Conservation (phyloP, 1,140 invertebrate genomes). For the Mesaphorura yosii region DNA sequence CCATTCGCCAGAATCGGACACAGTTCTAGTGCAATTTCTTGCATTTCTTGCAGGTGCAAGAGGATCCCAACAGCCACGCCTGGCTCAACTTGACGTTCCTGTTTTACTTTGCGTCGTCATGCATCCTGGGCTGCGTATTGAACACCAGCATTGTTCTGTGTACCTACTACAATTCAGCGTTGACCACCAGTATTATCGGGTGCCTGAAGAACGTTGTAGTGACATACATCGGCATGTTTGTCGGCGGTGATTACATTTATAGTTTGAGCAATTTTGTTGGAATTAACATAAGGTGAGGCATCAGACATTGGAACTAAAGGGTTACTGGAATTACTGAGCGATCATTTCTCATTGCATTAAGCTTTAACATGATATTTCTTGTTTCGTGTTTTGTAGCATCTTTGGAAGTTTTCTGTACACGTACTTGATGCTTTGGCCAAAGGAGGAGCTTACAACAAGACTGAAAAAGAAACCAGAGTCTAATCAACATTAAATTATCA, state of each 20-base stretch:
- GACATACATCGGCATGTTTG: constrained; percentile 90
- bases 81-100: constrained; percentile 70
- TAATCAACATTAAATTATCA: no score
- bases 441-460: no score
- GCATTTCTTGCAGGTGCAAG: no score
- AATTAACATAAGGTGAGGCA: constrained; percentile 59
- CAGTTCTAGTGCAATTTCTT: no score
- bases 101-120: constrained; percentile 75
- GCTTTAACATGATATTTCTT: constrained; percentile 10
- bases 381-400: constrained; percentile 45
- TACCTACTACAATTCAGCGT: constrained; percentile 90
- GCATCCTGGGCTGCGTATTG: constrained; percentile 91
- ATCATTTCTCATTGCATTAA: no score
- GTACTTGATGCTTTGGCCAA: constrained; percentile 61
- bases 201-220: constrained; percentile 89
- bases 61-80: no score
- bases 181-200: constrained; percentile 97
- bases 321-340: background rate
- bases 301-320: background rate
- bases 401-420: constrained; percentile 66
- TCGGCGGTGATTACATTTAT: constrained; percentile 95
- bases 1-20: no score
- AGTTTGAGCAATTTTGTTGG: constrained; percentile 86
- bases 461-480: no score
- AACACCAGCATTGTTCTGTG: constrained; percentile 92